Conservation (phyloP, 2,113 vertebrate species). For the Brachirus orientalis region DNA sequence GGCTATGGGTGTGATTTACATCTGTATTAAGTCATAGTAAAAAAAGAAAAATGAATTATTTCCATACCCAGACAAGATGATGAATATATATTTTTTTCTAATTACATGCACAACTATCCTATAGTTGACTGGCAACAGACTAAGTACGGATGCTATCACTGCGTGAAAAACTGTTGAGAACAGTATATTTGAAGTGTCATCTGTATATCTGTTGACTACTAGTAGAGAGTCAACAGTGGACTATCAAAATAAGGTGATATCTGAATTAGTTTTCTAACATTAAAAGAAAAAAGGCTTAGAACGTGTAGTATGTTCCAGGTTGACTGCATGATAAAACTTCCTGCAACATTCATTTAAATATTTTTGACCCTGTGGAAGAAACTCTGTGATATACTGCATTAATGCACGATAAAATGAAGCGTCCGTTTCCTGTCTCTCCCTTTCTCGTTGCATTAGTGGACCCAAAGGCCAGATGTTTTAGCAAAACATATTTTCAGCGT, state of each 20-base stretch:
- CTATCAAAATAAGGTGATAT: too few relatives aligned
- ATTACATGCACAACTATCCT: slow-evolving; percentile 10
- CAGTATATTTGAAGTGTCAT: too few relatives aligned
- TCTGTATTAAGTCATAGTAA: slow-evolving; percentile 44
- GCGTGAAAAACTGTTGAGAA: too few relatives aligned
- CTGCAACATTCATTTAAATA: slow-evolving; percentile 27
- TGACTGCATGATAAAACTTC: slow-evolving; percentile 39
- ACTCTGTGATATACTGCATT: slow-evolving; percentile 17
- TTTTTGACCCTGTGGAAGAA: slow-evolving; percentile 14
- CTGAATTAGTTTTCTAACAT: not conserved
- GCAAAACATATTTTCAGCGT: slow-evolving; percentile 3
- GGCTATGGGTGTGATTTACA: slow-evolving; percentile 7
- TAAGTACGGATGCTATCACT: too few relatives aligned
- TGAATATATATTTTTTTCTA: slow-evolving; percentile 11
- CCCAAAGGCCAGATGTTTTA: slow-evolving; percentile 7
- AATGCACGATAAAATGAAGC: not conserved
- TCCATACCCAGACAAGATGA: slow-evolving; percentile 1
- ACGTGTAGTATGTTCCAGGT: not conserved
- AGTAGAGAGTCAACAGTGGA: too few relatives aligned
- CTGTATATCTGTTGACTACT: too few relatives aligned
- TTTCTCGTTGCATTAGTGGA: slow-evolving; percentile 25
- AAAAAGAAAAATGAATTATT: not conserved
- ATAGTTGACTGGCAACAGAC: too few relatives aligned
- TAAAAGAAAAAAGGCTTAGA: slow-evolving; percentile 10
- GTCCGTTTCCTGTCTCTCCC: not conserved